Percentiles rank a stretch among this genome's conserved stretches.
Conservation (phyloP, 1,140 invertebrate species). For the Brachionus rotundiformis region DNA sequence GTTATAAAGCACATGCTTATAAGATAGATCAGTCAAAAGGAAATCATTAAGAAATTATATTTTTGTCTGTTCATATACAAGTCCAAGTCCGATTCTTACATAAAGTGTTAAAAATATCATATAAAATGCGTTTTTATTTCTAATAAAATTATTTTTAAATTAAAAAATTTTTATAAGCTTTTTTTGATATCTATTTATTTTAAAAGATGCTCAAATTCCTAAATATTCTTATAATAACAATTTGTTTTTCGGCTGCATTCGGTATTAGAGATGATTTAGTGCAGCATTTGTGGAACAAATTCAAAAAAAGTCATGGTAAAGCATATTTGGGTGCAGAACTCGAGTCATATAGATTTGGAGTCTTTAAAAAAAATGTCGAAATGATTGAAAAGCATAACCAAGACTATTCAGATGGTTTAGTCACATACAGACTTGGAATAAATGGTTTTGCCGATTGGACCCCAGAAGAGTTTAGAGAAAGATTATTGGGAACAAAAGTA, state of each 20-base stretch:
- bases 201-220: slow-evolving; percentile 18
- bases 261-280: slow-evolving; percentile 28
- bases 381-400: slow-evolving; percentile 58
- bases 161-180: not conserved
- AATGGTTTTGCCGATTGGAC: slow-evolving; percentile 60
- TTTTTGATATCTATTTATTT: not conserved
- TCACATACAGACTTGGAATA: slow-evolving; percentile 57
- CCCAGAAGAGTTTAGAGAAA: slow-evolving; percentile 47
- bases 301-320: slow-evolving; percentile 45
- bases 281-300: slow-evolving; percentile 50
- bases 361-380: slow-evolving; percentile 56
- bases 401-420: slow-evolving; percentile 55
- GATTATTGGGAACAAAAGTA: not conserved
- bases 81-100: slow-evolving; percentile 1
- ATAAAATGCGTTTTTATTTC: not conserved
- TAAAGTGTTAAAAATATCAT: not conserved
- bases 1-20: not conserved
- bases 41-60: not conserved
- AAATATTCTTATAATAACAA: not conserved
- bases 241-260: slow-evolving; percentile 36
- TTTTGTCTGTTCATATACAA: not conserved
- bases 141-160: slow-evolving; percentile 9
- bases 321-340: slow-evolving; percentile 20
- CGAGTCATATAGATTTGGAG: slow-evolving; percentile 7
- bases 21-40: not conserved